Evolutionary conservation across 2,113 vertebrate genomes (phyloP).

Genomic region (Laticauda laticaudata): DNA sequence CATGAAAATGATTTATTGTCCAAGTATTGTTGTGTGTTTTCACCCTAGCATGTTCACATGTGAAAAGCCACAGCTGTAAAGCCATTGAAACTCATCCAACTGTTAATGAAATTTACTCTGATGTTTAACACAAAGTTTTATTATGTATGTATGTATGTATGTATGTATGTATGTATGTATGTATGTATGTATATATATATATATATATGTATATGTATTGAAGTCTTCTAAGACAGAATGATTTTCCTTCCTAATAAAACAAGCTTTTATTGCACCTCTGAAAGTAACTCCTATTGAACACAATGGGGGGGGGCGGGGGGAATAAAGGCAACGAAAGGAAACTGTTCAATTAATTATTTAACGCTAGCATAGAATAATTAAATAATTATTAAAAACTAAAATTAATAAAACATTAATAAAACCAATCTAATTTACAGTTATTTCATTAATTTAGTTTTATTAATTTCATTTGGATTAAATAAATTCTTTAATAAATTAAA

Average conservation of each 20-base stretch:
- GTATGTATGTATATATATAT: no score
- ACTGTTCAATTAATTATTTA: background rate
- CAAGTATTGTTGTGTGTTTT: background rate
- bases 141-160: background rate
- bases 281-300: background rate
- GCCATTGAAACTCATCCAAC: background rate
- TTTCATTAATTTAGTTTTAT: background rate
- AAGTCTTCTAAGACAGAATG: background rate
- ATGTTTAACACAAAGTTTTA: background rate
- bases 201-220: no score
- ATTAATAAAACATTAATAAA: background rate
- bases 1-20: background rate
- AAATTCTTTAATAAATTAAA: background rate
- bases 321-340: background rate
- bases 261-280: background rate
- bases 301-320: background rate
- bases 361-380: background rate
- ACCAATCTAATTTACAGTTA: background rate
- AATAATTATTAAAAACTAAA: background rate
- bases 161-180: no score
- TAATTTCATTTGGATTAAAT: background rate
- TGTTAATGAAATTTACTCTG: background rate
- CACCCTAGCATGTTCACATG: background rate
- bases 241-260: background rate
- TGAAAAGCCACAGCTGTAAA: background rate